A percentile compares a stretch with the other conserved stretches of the same genome.
These are phyloP conservation scores for Benitochromis conjunctus DNA, from an alignment of 2,113 vertebrate genomes.

Conservation along the genomic window DNA sequence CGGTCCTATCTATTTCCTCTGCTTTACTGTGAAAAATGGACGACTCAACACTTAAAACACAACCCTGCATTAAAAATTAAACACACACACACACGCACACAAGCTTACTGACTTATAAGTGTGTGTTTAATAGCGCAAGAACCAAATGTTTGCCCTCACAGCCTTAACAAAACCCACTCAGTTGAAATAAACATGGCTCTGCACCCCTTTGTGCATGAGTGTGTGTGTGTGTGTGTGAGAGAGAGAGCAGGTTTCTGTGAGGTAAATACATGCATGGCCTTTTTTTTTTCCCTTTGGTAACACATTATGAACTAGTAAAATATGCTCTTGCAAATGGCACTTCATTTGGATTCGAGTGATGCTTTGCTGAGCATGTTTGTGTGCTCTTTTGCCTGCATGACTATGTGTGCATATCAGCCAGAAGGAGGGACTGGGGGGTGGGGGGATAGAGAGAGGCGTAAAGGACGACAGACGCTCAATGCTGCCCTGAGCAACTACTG, in stretches of 20 bases:
- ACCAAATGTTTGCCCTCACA: conserved; percentile 36
- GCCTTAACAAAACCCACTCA: conserved; percentile 31
- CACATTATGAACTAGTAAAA: conserved; percentile 32
- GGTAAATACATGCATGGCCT: neutral
- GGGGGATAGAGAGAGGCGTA: neutral
- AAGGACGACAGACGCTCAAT: conserved; percentile 31
- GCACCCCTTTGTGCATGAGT: neutral
- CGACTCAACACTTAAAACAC: neutral
- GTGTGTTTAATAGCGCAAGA: conserved; percentile 2
- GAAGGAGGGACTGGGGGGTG: neutral
- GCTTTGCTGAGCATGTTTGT: conserved; percentile 25
- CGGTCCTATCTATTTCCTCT: conserved; percentile 46
- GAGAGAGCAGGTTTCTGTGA: neutral
- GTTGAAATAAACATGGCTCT: conserved; percentile 22
- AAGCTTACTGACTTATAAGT: conserved; percentile 10
- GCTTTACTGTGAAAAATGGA: conserved; percentile 43
- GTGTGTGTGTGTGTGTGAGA: neutral
- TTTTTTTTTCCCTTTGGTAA: neutral
- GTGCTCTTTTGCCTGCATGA: neutral
- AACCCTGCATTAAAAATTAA: neutral
- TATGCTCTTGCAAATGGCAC: conserved; percentile 28
- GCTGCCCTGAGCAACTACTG: conserved; percentile 55
- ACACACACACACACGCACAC: neutral
- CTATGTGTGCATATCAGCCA: conserved; percentile 1
- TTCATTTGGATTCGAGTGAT: conserved; percentile 29